Percentiles rank a stretch among this genome's conserved stretches.
Conservation (phyloP, 1,140 invertebrate species). For the Chrysomallon squamiferum region DNA sequence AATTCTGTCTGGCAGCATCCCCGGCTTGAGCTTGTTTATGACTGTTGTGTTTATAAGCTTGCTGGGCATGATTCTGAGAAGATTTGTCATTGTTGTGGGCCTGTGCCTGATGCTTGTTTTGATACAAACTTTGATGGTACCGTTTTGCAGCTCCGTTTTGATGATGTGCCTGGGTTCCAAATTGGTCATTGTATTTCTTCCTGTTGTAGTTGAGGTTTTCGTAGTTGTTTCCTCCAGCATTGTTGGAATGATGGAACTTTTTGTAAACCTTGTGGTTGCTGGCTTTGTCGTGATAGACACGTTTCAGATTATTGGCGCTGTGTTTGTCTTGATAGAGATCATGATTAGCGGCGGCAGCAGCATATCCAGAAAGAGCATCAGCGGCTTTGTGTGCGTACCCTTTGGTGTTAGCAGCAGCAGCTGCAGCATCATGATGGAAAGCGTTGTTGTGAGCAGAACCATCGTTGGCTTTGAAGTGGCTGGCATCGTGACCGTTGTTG, state of each 20-base stretch:
- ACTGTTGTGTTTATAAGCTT: neutral
- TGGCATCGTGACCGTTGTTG: neutral
- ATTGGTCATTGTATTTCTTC: neutral
- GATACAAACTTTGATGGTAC: neutral
- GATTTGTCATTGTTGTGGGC: slow-evolving; percentile 1
- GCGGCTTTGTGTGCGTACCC: neutral
- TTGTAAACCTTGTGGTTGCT: neutral
- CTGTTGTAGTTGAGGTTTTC: slow-evolving; percentile 10
- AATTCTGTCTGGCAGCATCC: neutral
- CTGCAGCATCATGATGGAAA: neutral
- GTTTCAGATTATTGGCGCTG: neutral
- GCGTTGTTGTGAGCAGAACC: slow-evolving; percentile 5
- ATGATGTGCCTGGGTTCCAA: neutral
- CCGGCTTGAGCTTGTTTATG: neutral
- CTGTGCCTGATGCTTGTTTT: neutral
- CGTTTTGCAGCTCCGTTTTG: neutral
- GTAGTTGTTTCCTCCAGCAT: slow-evolving; percentile 6
- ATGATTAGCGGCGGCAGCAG: neutral
- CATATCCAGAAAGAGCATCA: neutral
- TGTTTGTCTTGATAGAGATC: neutral
- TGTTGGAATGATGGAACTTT: slow-evolving; percentile 3
- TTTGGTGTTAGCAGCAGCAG: neutral
- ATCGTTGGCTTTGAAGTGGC: neutral
- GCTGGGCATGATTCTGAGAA: neutral
- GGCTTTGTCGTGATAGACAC: neutral